These are phyloP conservation scores for Rynchops niger DNA, from an alignment of 2,113 vertebrate species.

Conservation along the genomic window DNA sequence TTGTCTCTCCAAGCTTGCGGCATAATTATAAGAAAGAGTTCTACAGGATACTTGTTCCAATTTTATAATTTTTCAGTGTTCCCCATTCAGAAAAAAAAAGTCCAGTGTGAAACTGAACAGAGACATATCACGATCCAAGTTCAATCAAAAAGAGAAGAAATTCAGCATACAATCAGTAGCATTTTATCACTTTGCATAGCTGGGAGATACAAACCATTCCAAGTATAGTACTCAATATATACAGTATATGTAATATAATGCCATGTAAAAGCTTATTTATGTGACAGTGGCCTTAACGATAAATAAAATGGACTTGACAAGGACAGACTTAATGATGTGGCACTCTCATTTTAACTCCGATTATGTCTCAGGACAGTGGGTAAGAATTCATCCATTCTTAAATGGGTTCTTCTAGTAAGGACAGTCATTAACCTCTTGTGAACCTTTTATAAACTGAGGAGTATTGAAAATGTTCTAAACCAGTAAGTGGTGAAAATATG, in stretches of 20 bases:
- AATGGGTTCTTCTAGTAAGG: not conserved
- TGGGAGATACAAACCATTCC: not conserved
- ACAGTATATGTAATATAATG: not conserved
- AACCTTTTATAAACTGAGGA: not conserved
- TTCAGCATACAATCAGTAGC: not conserved
- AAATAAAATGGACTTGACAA: slow-evolving; percentile 44
- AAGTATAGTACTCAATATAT: not conserved
- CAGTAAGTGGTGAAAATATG: not conserved
- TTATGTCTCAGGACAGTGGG: slow-evolving; percentile 6
- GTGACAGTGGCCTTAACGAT: not conserved
- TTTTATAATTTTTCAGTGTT: not conserved
- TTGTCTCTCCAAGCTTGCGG: not conserved
- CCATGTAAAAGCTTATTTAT: not conserved
- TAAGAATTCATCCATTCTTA: slow-evolving; percentile 14
- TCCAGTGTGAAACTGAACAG: not conserved
- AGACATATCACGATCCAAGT: not conserved
- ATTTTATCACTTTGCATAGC: not conserved
- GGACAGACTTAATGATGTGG: slow-evolving; percentile 39
- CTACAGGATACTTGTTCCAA: not conserved
- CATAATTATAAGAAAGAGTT: not conserved
- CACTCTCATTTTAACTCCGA: not conserved
- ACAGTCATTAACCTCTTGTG: slow-evolving; percentile 36
- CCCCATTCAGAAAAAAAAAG: not conserved
- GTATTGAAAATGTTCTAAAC: slow-evolving; percentile 1
- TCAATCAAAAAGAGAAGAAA: not conserved